Evolutionary conservation across 2,797 vertebrate species (phyloP).

Genomic region (Scolopax rusticola): DNA sequence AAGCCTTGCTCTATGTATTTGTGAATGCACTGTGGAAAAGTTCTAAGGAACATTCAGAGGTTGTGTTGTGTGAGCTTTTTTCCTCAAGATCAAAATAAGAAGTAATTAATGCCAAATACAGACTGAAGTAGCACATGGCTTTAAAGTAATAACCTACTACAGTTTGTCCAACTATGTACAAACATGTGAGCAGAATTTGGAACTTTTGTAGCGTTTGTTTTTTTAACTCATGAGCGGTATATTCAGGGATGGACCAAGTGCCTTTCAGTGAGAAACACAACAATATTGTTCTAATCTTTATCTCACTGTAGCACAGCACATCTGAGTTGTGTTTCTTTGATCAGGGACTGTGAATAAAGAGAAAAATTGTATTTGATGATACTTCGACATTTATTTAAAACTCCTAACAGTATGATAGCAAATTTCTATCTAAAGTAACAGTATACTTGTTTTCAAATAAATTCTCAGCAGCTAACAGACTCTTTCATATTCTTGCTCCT

Average conservation of each 20-base stretch:
- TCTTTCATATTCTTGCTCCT: neutral
- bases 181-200: conserved; percentile 25
- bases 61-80: neutral
- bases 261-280: neutral
- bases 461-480: neutral
- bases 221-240: neutral
- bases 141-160: conserved; percentile 53
- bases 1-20: neutral
- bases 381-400: neutral
- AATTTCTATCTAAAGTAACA: neutral
- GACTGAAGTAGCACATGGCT: conserved; percentile 47
- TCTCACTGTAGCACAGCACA: neutral
- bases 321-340: neutral
- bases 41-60: conserved; percentile 18
- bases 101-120: conserved; percentile 63
- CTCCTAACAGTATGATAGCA: neutral
- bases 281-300: neutral
- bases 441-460: neutral
- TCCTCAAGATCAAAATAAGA: conserved; percentile 26
- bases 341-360: conserved; percentile 11
- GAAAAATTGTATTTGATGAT: neutral
- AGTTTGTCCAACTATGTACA: conserved; percentile 32
- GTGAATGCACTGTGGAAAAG: neutral
- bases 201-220: neutral
- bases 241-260: neutral